phyloP scores from a whole-genome alignment of 2,797 vertebrate species.

The Lemur catta region DNA sequence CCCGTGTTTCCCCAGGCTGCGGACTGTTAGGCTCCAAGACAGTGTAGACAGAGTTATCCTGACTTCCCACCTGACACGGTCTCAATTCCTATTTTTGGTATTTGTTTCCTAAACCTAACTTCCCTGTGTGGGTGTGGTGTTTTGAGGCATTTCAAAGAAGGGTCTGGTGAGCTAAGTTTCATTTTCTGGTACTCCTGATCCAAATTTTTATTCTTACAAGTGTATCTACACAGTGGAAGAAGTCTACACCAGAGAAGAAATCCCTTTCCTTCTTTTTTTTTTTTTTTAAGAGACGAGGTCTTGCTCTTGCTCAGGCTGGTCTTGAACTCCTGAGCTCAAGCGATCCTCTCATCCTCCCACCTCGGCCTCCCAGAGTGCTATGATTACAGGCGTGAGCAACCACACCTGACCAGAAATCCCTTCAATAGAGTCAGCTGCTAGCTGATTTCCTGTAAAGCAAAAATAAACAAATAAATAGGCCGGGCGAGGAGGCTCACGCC shows the following conservation, averaged over 20 bases:
- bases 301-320: too few relatives aligned
- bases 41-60: background rate
- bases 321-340: too few relatives aligned
- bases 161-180: background rate
- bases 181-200: constrained; percentile 38
- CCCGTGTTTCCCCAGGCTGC: background rate
- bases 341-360: too few relatives aligned
- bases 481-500: too few relatives aligned
- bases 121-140: background rate
- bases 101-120: constrained; percentile 31
- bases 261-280: background rate
- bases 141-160: constrained; percentile 10
- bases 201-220: background rate
- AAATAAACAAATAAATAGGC: too few relatives aligned
- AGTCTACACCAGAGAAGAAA: background rate
- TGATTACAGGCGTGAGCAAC: too few relatives aligned
- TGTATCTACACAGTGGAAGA: background rate
- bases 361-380: too few relatives aligned
- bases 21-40: background rate
- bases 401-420: too few relatives aligned
- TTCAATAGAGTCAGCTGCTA: background rate
- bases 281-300: too few relatives aligned
- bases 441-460: background rate
- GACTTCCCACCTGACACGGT: background rate
- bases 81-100: background rate